A percentile compares a stretch with the other conserved stretches of the same genome.
These are phyloP conservation scores for Drosophila ironensis DNA, from an alignment of 1,140 invertebrate species.

Conservation along the genomic window DNA sequence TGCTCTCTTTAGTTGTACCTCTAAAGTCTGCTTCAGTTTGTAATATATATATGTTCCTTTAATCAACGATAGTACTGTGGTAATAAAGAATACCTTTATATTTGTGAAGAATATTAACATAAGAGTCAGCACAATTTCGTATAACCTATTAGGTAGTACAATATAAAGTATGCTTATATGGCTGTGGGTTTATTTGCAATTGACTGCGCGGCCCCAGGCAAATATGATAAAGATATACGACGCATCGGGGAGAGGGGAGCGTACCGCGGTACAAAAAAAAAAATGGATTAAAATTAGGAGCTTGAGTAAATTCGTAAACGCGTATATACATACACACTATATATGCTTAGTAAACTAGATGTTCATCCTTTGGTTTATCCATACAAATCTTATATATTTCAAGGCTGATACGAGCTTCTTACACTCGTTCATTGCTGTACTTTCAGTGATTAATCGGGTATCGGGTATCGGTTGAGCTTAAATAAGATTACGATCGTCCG, in stretches of 20 bases:
- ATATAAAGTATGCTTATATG: constrained; percentile 1
- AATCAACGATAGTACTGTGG: constrained; percentile 7
- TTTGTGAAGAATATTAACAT: constrained; percentile 7
- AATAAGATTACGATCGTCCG: not conserved
- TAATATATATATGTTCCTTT: constrained; percentile 43
- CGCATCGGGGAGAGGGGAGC: not conserved
- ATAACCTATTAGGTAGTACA: constrained; percentile 8
- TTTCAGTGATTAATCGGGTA: constrained; percentile 1
- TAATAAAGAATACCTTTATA: constrained; percentile 22
- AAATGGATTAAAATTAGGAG: constrained; percentile 22
- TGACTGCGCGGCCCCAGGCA: constrained; percentile 1
- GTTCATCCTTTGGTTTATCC: constrained; percentile 17
- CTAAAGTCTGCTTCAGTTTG: constrained; percentile 48
- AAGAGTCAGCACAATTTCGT: not conserved
- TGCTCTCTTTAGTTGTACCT: no score
- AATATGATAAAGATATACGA: constrained; percentile 35
- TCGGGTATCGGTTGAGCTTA: not conserved
- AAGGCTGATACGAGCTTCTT: constrained; percentile 26
- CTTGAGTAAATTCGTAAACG: constrained; percentile 40
- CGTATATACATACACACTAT: constrained; percentile 28
- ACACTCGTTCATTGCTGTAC: constrained; percentile 13
- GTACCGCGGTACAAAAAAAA: not conserved
- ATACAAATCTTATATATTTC: constrained; percentile 25
- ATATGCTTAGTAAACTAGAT: constrained; percentile 8
- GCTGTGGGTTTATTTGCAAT: not conserved